These are phyloP conservation scores for Troides oblongomaculatus DNA, from an alignment of 2,888 invertebrate species.

Conservation along the genomic window DNA sequence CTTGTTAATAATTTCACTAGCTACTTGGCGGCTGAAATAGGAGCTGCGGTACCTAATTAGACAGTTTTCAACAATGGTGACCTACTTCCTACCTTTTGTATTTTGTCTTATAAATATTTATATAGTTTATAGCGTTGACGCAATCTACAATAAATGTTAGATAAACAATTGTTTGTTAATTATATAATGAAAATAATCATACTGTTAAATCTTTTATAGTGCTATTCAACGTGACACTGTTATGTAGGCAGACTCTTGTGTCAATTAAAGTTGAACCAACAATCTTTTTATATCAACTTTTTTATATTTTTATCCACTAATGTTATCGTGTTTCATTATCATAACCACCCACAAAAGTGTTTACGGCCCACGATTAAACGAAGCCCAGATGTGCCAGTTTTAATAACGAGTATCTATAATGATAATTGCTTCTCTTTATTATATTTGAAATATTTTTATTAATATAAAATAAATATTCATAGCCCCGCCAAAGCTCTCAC, in stretches of 20 bases:
- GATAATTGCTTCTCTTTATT: background rate
- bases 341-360: conserved; percentile 3
- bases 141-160: background rate
- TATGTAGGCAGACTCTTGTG: background rate
- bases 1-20: no score
- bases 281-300: background rate
- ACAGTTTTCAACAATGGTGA: no score
- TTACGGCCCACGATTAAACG: background rate
- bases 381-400: background rate
- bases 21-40: no score
- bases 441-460: background rate
- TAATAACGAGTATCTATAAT: conserved; percentile 1
- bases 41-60: no score
- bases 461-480: conserved; percentile 39
- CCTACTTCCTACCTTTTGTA: no score
- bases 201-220: no score
- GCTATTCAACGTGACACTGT: background rate
- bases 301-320: background rate
- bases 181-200: background rate
- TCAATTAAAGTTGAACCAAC: background rate
- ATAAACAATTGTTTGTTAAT: background rate
- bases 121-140: background rate
- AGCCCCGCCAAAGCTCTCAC: conserved; percentile 39
- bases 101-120: conserved; percentile 4
- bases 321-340: background rate